Percentiles rank a stretch among this genome's conserved stretches.
These are phyloP conservation scores for Torymus tubicola DNA, from an alignment of 2,888 invertebrate genomes.

Conservation along the genomic window DNA sequence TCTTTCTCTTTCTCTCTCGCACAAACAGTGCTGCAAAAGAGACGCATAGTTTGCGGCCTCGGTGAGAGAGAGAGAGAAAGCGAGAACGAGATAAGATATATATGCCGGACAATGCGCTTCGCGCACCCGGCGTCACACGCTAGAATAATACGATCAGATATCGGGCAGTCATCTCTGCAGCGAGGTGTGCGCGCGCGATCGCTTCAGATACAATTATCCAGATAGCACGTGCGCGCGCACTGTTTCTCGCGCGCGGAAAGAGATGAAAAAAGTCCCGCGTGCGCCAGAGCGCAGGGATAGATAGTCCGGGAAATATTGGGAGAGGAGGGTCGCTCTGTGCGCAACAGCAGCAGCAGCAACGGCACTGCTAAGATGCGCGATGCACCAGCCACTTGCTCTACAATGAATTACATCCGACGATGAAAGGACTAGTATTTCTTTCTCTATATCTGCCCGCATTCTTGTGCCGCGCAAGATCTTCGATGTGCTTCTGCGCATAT, in stretches of 20 bases:
- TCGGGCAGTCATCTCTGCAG: constrained; percentile 62
- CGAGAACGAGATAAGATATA: constrained; percentile 52
- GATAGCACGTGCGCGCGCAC: constrained; percentile 61
- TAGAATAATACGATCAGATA: constrained; percentile 60
- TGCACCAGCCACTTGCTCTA: constrained; percentile 46
- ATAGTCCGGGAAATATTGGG: no score
- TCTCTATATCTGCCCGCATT: constrained; percentile 37
- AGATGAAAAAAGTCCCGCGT: neutral
- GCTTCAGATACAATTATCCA: constrained; percentile 69
- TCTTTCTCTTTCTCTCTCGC: no score
- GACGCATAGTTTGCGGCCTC: constrained; percentile 26
- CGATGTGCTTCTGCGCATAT: no score
- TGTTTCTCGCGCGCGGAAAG: constrained; percentile 7
- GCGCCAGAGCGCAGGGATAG: neutral
- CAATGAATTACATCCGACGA: constrained; percentile 66
- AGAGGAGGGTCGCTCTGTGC: no score
- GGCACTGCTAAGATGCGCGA: no score
- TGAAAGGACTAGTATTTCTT: constrained; percentile 41
- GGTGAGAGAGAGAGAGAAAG: no score
- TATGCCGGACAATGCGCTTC: constrained; percentile 55
- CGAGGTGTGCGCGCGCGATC: constrained; percentile 58
- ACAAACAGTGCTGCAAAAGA: neutral
- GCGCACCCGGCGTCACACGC: constrained; percentile 39
- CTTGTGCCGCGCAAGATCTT: constrained; percentile 16
- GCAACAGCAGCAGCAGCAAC: no score